Evolutionary conservation across 2,888 invertebrate genomes (phyloP).

Genomic region (Platerodrilus igneus): DNA sequence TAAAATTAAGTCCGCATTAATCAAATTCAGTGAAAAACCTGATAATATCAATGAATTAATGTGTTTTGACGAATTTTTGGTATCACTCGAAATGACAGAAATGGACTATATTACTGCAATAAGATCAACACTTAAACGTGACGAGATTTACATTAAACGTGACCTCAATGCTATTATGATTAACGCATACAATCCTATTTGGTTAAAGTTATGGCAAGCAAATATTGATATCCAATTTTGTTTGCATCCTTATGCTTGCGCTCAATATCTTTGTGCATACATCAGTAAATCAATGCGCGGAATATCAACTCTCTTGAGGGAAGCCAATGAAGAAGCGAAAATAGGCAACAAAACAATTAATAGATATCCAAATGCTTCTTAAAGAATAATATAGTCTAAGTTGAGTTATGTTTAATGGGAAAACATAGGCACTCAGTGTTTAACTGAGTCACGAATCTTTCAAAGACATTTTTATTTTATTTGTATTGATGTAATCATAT

Average conservation of each 20-base stretch:
- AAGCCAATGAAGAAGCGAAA: constrained; percentile 2
- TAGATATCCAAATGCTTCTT: no score
- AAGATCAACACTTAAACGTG: not conserved
- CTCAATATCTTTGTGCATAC: not conserved
- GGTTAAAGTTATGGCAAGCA: not conserved
- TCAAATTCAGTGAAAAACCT: constrained; percentile 1
- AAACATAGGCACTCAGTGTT: no score
- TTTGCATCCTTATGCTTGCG: constrained; percentile 1
- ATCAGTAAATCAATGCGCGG: constrained; percentile 2
- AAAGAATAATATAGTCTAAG: no score
- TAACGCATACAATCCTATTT: constrained; percentile 1
- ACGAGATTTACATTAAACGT: not conserved
- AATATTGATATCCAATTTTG: constrained; percentile 8
- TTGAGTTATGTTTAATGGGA: no score
- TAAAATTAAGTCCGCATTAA: not conserved
- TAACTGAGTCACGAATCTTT: no score
- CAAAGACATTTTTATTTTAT: no score
- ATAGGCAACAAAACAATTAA: constrained; percentile 4
- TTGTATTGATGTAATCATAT: no score
- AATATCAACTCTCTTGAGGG: not conserved
- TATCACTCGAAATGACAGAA: not conserved
- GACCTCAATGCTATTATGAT: not conserved
- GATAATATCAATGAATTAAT: no score
- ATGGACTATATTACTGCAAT: not conserved
- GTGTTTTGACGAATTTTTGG: constrained; percentile 4